Evolutionary conservation across 2,888 invertebrate species (phyloP), one percentile per base, ranked within the genome.

Genomic region (Drosophila paracracens): DNA sequence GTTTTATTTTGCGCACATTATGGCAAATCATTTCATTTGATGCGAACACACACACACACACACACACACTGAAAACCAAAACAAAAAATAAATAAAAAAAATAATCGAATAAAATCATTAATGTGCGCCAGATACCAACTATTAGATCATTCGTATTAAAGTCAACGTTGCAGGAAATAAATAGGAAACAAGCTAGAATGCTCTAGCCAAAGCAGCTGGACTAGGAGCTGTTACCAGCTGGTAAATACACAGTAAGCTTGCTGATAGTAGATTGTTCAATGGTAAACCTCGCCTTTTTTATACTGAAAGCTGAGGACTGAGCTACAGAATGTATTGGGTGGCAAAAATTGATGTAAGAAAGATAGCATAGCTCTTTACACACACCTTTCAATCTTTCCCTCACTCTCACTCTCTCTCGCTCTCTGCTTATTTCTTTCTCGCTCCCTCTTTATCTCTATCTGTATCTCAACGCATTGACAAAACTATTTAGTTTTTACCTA

Each of bases 1-100:
- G 77, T 83, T 84, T 85, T 77, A 83, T 82, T 83, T 83, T 69
- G 72, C 62, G 52, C 85, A 74, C 85, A 83, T 83, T 84, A 84
- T 84, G 79, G 74, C 77, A 84, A 84, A 83, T 83, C 75, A 84
- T 82, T 79, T 77, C 74, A 82, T 84, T 79, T 78, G 52, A 80
- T 78, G 68, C 50, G 68, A 51, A 40, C 51, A 54, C 16, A 33
- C 16, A 5, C 21, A 13, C 21, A 29, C 18, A n/a, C 46, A 40
- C 43, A 8, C 36, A 18, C 21, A 21, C 21, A 13, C 13, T 46
- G 16, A 21, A 46, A 51, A 40, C 40, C 58, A 43, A 27, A 53
- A 43, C 64, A 51, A 43, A 29, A 52, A 68, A 50, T 35, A 21
- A 43, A 27, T 33, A 25, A 10, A 52, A 35, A 63, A 69, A 48